phyloP scores from a whole-genome alignment of 2,113 vertebrate species.

The Muntiacus reevesi region DNA sequence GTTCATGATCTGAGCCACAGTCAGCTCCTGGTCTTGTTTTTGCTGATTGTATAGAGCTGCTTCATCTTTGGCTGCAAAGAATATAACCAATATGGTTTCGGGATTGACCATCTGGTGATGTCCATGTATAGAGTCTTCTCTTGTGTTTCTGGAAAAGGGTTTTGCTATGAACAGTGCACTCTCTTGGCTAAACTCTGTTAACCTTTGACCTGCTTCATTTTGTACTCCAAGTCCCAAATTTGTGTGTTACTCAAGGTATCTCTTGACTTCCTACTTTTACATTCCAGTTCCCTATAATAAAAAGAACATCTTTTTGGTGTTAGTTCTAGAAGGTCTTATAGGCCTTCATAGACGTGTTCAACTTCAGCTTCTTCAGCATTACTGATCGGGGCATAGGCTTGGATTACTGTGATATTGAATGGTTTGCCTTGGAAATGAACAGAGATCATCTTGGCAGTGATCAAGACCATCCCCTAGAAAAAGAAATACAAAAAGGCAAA shows the following conservation, averaged over 20 bases:
- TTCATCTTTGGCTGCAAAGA: background rate
- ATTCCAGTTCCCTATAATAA: background rate
- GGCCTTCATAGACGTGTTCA: background rate
- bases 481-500: background rate
- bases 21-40: background rate
- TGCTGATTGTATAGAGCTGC: background rate
- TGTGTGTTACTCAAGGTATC: background rate
- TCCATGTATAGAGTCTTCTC: background rate
- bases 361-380: background rate
- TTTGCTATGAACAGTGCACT: background rate
- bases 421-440: background rate
- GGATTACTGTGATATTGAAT: background rate
- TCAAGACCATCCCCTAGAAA: background rate
- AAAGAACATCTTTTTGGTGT: background rate
- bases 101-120: background rate
- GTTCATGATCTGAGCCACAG: background rate
- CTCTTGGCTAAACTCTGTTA: background rate
- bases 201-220: background rate
- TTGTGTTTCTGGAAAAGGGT: background rate
- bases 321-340: background rate
- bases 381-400: background rate
- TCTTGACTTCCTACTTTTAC: background rate
- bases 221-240: background rate
- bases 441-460: background rate
- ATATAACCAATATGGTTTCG: background rate